Base-by-base conservation (phyloP, 2,113 vertebrate genomes). In the Beaufortia kweichowensis region DNA sequence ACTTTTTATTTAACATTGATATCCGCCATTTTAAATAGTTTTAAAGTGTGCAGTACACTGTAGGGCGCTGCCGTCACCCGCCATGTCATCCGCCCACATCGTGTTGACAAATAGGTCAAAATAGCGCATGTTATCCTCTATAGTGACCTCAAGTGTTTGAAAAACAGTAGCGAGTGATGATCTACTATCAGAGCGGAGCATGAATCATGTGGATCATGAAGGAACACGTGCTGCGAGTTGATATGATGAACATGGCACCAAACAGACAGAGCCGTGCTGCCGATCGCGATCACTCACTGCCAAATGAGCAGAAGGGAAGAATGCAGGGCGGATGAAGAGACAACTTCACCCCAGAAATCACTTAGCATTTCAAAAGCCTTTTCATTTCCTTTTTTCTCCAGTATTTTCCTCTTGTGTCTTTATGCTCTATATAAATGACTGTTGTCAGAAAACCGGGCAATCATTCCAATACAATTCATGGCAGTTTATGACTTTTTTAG, bases 271-370 rank as follows among this genome's bases (percentile, higher is more conserved):
- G 35, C 21, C 21, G 29, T 71, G 59, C 59, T 55, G 60, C 59
- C 59, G 21, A 43, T 63, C 33, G 5, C 59, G 21, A 43, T 63
- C 33, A 5, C 21, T 39, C 33, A 63, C 41, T 50, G 66, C 76
- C 76, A 78, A 63, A 70, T 55, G 67, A 78, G 55, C 76, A 70
- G 57, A 68, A 70, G 67, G 57, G 59, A 59, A 69, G 64, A 77
- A 69, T 77, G 55, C 65, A 77, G 64, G 41, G 65, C 65, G 69
- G 76, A 67, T 69, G 65, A 67, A 48, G 53, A 55, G 56, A 61
- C 64, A 69, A 61, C 39, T 68, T 63, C 68, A 64, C 55, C 41
- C 69, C 69, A 72, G 69, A 72, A 72, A 72, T 60, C 69, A 55
- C 43, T 62, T 62, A 63, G 76, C 76, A 78, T 71, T 69, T 62